Base-by-base conservation (phyloP, 2,888 invertebrate genomes). In the Neoaliturus tenellus region DNA sequence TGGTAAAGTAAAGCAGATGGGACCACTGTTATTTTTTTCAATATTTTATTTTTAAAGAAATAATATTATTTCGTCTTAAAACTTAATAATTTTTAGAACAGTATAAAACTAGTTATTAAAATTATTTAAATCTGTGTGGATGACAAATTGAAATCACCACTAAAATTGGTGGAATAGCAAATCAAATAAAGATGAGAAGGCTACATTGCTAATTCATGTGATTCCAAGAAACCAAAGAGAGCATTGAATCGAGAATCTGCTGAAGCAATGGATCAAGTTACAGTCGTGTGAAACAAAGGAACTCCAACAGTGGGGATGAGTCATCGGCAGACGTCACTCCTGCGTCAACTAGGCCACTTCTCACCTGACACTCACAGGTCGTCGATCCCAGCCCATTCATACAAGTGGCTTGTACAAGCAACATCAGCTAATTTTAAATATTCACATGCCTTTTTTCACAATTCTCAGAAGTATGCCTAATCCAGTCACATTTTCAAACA, bases 321-420 rank as follows among this genome's bases (percentile, higher is more conserved):
- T 62, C 62, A 62, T 62, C 25, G 14, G 12, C 5, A 62, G 5
- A 62, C 62, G 62, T 62, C 28, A 28, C 4, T 31, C 10, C 20
- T 28, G 28, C 62, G 28, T 62, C 25, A 62, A 62, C 28, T 62
- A 14, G 62, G 62, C 31, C 62, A 31, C 51, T 51, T 62, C 28
- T 62, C 62, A 62, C 62, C 62, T 62, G 62, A 62, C 28, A 62
- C 20, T 39, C 12, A 55, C 17, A 55, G 55, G 55, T 23, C 12
- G 20, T 55, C 23, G 55, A 55, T 23, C 28, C 51, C 51, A 8
- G 4, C 20, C 25, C 62, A 62, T 62, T 62, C 62, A 62, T 62
- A 14, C 14, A 12, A 31, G 14, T 1, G 31, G 62, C 25, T 20
- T 62, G 4, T 51, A 20, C 17, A 5, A 44, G 44, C 44, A 44